A percentile compares a stretch with the other conserved stretches of the same genome.
Conservation (phyloP, 37 sponge, comb jelly and placozoan genomes). For the Cladorhizidae sp. region DNA sequence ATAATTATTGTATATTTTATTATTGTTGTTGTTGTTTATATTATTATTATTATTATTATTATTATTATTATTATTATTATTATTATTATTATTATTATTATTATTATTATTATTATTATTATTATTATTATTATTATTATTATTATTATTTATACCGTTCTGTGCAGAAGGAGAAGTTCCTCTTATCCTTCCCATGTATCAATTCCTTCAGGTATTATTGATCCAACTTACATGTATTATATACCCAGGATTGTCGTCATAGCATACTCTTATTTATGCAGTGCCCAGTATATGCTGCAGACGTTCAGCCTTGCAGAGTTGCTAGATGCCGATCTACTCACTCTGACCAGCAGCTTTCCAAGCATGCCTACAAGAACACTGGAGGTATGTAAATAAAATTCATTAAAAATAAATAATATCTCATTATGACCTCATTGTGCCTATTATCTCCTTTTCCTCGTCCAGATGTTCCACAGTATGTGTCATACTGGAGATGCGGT, state of each 20-base stretch:
- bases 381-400: conserved; percentile 12
- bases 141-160: background rate
- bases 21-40: too few species aligned
- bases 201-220: conserved; percentile 60
- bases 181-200: conserved; percentile 64
- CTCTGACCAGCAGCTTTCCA: conserved; percentile 13
- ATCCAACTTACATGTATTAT: background rate
- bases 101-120: conserved; percentile 3
- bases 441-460: too few species aligned
- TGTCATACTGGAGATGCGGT: conserved; percentile 6
- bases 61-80: conserved; percentile 3
- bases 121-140: background rate
- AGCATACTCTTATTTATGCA: conserved; percentile 1
- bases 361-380: conserved; percentile 33
- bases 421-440: too few species aligned
- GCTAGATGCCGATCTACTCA: background rate
- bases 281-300: conserved; percentile 52
- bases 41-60: background rate
- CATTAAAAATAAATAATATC: too few species aligned
- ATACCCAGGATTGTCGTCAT: background rate
- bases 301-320: conserved; percentile 26
- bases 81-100: conserved; percentile 3
- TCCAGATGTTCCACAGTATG: conserved; percentile 7
- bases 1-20: background rate
- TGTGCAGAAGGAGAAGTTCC: conserved; percentile 60